Base-by-base conservation (phyloP, 2,888 invertebrate species). In the Pediacus dermestoides region DNA sequence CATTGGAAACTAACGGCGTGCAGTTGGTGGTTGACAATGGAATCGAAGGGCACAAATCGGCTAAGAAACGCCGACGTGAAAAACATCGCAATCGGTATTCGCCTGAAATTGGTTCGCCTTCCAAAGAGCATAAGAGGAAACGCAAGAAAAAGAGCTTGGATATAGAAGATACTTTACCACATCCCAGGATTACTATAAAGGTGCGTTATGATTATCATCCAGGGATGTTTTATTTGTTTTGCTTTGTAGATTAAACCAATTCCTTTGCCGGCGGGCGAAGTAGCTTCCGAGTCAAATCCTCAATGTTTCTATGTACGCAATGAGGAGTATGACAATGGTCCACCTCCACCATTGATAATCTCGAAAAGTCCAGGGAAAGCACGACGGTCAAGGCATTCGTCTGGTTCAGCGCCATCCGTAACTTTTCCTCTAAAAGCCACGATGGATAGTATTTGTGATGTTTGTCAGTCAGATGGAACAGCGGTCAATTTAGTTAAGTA, bases 131-230 rank as follows among this genome's bases (percentile, higher is more conserved):
- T 55, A 88, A 88, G 61, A 76, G 86, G 23, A 88, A 88, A 60
- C 76, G 86, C 46, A 88, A 88, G 74, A 82, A 85, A 75, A 87
- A 86, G 69, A 81, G 78, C 43, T 74, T 84, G 42, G 84, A 85
- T 56, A 68, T 80, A 44, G 76, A 76, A 40, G 64, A 66, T 27
- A 73, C 73, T 41, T 72, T 75, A 51, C 78, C 79, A 13, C 82
- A 82, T 67, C 82, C 86, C 14, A 78, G 87, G 61, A 88, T 88
- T 37, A 88, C 87, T 41, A 87, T 88, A 32, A 88, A 88, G 74
- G 84, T 84, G 68, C n/a, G n/a, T n/a, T n/a, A n/a, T n/a, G n/a
- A n/a, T n/a, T n/a, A n/a, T n/a, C n/a, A n/a, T n/a, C n/a, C n/a
- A 27, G 38, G n/a, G n/a, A n/a, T n/a, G n/a, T n/a, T n/a, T 18